A percentile compares a stretch with the other conserved stretches of the same genome.
phyloP scores from a whole-genome alignment of 2,888 invertebrate species.

The Mythimna albipuncta region DNA sequence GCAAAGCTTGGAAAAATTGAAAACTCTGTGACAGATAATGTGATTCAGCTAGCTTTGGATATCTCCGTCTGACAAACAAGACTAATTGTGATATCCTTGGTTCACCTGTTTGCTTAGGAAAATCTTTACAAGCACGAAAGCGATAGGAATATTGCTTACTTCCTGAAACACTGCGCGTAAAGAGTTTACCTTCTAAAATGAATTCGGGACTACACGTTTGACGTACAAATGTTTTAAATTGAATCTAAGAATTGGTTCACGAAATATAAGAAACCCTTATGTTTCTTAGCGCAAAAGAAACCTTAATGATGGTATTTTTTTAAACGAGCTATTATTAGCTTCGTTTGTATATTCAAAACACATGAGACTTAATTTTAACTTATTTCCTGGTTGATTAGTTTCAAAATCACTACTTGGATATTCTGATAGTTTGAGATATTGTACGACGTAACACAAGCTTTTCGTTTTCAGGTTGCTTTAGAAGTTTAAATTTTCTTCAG shows the following conservation, averaged over 20 bases:
- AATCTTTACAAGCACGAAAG: background rate
- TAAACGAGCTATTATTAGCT: constrained; percentile 36
- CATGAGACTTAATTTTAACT: constrained; percentile 21
- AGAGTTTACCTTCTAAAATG: too few relatives aligned
- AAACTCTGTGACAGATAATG: constrained; percentile 10
- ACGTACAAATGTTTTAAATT: background rate
- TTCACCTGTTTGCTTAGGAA: too few relatives aligned
- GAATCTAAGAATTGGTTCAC: constrained; percentile 1
- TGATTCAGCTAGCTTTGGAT: constrained; percentile 11
- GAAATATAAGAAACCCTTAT: constrained; percentile 4
- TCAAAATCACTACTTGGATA: background rate
- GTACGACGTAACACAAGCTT: background rate
- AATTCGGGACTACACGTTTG: too few relatives aligned
- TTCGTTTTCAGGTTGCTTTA: background rate
- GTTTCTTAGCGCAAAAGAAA: background rate
- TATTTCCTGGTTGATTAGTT: constrained; percentile 22
- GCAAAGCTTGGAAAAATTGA: constrained; percentile 17
- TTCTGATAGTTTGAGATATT: background rate
- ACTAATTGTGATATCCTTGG: constrained; percentile 7
- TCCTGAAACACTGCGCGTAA: background rate
- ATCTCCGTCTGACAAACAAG: background rate
- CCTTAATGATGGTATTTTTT: constrained; percentile 21
- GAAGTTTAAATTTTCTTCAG: background rate
- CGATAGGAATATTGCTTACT: background rate
- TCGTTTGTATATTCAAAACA: constrained; percentile 9